Base-by-base conservation (phyloP, 1,140 invertebrate species). In the Glossosoma conforme region DNA sequence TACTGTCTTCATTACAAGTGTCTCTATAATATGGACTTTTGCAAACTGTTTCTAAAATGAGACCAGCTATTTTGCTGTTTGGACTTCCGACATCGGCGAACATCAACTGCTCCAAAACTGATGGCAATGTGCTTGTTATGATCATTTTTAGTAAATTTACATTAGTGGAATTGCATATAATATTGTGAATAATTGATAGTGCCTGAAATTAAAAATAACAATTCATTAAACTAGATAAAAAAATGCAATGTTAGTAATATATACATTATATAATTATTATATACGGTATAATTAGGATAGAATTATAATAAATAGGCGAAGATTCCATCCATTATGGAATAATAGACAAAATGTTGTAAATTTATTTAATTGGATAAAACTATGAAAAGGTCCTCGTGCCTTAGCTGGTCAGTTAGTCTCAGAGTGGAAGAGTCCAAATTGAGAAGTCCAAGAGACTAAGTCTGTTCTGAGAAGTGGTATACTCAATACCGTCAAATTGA, bases 81-180 rank as follows among this genome's bases (percentile, higher is more conserved):
- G 53, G 45, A 42, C 52, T 51, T 14, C 21, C 22, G 15, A n/a
- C 19, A 45, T 59, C 57, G 19, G 53, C 48, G 43, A 56, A 59
- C 52, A 59, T 59, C 6, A 49, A 22, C 25, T 59, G 57, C 40
- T 59, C 53, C 24, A 55, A 59, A 5, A 59, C 37, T 19, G 52
- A 42, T n/a, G 45, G 14, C 9, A 56, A 13, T 10, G 49, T 47
- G 25, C 35, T 25, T 9, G 35, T 36, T 4, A 59, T 36, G 10
- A 56, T 50, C 4, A 52, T 13, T 32, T 42, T 15, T 5, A 59
- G 10, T 22, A 55, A 36, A 38, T 52, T 49, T 1, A 52, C 22
- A 25, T 49, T 49, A 10, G 22, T 19, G 8, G 48, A 48, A 28
- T 25, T 49, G 17, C 24, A 21, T n/a, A 30, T 20, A 4, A 59